Evolutionary conservation across 1,140 invertebrate genomes (phyloP).

Genomic region (Neotoxoptera formosana): DNA sequence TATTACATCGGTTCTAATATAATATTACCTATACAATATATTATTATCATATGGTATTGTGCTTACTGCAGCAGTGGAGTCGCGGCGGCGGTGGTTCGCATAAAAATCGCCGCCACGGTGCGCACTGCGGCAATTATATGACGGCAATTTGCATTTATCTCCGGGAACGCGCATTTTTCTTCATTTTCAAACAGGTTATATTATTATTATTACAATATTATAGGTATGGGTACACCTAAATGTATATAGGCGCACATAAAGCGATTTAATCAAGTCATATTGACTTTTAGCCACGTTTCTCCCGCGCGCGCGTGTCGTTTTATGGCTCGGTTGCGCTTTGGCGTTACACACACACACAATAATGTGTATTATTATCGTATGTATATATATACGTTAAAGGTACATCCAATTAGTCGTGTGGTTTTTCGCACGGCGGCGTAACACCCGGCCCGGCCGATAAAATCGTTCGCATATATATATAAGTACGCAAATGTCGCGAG

Average conservation of each 20-base stretch:
- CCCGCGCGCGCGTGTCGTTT: background rate
- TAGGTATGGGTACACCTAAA: too few species aligned
- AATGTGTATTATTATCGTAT: too few species aligned
- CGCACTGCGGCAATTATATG: background rate
- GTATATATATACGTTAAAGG: too few species aligned
- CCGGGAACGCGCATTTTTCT: background rate
- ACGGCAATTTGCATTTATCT: conserved; percentile 1
- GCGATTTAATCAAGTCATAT: background rate
- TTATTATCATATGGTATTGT: too few species aligned
- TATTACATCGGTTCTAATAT: background rate
- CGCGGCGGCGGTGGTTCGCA: background rate
- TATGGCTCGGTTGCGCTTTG: background rate
- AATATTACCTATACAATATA: background rate
- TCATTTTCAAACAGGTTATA: background rate
- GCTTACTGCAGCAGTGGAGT: background rate
- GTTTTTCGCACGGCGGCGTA: conserved; percentile 14
- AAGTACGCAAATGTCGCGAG: background rate
- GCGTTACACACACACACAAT: background rate
- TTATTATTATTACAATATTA: background rate
- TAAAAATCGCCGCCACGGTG: background rate
- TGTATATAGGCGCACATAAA: too few species aligned
- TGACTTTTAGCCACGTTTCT: background rate
- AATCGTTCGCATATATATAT: background rate
- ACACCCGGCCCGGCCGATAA: background rate
- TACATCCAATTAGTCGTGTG: conserved; percentile 30